These are phyloP conservation scores for Dynastes grantii DNA, from an alignment of 2,888 invertebrate genomes.

Conservation along the genomic window DNA sequence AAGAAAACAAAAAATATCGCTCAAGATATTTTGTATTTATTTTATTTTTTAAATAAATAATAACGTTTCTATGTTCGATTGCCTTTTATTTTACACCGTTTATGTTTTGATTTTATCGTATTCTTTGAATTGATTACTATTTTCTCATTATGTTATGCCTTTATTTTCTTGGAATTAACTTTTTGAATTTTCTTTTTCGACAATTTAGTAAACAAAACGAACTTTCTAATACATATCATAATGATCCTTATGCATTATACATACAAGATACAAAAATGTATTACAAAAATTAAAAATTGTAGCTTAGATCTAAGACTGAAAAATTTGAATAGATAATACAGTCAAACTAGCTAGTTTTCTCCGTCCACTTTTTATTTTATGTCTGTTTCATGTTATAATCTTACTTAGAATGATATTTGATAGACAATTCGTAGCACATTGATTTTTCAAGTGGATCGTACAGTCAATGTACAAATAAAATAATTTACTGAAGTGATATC, in stretches of 20 bases:
- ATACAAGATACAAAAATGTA: too few species aligned
- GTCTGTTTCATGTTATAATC: background rate
- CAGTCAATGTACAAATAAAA: background rate
- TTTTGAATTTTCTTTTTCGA: background rate
- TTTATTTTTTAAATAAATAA: constrained; percentile 51
- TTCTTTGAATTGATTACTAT: background rate
- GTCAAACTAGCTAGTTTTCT: background rate
- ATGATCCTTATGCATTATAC: background rate
- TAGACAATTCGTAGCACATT: background rate
- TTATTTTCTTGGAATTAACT: background rate
- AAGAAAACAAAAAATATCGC: constrained; percentile 40
- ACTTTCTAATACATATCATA: constrained; percentile 1
- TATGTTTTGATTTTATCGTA: constrained; percentile 8
- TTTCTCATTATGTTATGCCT: background rate
- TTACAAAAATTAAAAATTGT: background rate
- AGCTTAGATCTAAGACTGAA: constrained; percentile 1
- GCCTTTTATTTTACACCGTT: constrained; percentile 29
- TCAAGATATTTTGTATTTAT: constrained; percentile 52
- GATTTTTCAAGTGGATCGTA: background rate
- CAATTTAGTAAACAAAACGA: constrained; percentile 4
- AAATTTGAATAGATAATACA: background rate
- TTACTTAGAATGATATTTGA: background rate
- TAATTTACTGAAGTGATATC: background rate
- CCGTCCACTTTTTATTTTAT: background rate
- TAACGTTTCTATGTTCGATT: constrained; percentile 47